Evolutionary conservation across 2,888 invertebrate genomes (phyloP).

Genomic region (Taphrorychus bicolor): DNA sequence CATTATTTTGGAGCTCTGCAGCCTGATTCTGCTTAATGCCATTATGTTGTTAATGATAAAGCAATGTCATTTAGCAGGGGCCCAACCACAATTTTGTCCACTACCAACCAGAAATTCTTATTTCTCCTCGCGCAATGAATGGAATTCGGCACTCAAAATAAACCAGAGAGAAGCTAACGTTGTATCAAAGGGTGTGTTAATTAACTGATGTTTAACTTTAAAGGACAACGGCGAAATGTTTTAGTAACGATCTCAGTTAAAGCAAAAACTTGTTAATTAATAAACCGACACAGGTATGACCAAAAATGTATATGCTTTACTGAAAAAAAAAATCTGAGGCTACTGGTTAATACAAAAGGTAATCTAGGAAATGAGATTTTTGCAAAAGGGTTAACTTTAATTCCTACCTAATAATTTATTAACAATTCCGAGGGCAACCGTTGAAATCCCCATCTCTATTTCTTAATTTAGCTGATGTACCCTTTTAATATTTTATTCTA

Average conservation of each 20-base stretch:
- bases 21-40: constrained; percentile 5
- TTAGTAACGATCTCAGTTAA: neutral
- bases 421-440: neutral
- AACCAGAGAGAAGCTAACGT: neutral
- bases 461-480: constrained; percentile 26
- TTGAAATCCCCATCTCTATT: constrained; percentile 10
- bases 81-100: too few relatives aligned
- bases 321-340: too few relatives aligned
- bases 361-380: neutral
- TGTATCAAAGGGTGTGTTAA: constrained; percentile 4
- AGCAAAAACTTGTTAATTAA: constrained; percentile 2
- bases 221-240: neutral
- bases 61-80: neutral
- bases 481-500: constrained; percentile 22
- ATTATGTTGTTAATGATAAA: constrained; percentile 11
- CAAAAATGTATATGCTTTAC: too few relatives aligned
- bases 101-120: neutral
- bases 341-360: neutral
- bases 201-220: constrained; percentile 14
- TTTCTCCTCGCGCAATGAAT: neutral
- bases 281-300: neutral
- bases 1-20: constrained; percentile 5
- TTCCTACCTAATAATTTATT: constrained; percentile 18
- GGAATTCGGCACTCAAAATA: neutral
- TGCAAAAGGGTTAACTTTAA: constrained; percentile 10